Evolutionary conservation across 2,888 invertebrate genomes (phyloP).

Genomic region (Boloria euphrosyne): DNA sequence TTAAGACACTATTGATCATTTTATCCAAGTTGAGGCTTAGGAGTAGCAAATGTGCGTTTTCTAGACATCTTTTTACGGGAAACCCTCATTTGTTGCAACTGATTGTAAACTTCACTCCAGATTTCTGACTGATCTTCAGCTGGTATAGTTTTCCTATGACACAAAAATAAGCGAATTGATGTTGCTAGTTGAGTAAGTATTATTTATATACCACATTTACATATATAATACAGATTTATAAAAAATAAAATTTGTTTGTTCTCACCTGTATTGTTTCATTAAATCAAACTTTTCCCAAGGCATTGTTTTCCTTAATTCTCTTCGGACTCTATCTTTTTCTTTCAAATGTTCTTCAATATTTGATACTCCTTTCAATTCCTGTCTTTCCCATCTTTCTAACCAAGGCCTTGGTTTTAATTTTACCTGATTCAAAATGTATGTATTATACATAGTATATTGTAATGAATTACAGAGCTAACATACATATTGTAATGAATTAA

Average conservation of each 20-base stretch:
- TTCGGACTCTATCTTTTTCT: slow-evolving; percentile 76
- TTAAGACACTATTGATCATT: slow-evolving; percentile 25
- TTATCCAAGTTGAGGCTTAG: slow-evolving; percentile 68
- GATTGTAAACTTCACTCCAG: slow-evolving; percentile 90
- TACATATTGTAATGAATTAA: neutral
- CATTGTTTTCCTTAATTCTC: slow-evolving; percentile 79
- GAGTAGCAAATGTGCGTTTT: slow-evolving; percentile 64
- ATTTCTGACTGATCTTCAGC: slow-evolving; percentile 94
- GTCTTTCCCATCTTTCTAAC: slow-evolving; percentile 94
- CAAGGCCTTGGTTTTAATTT: slow-evolving; percentile 92
- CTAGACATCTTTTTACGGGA: slow-evolving; percentile 77
- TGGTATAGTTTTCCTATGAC: slow-evolving; percentile 88
- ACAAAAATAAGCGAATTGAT: slow-evolving; percentile 26
- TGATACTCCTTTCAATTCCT: slow-evolving; percentile 88
- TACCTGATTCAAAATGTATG: slow-evolving; percentile 68
- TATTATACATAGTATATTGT: neutral
- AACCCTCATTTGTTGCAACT: slow-evolving; percentile 87
- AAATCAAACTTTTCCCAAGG: slow-evolving; percentile 96
- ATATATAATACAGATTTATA: neutral
- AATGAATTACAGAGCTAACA: neutral
- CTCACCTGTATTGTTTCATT: slow-evolving; percentile 94
- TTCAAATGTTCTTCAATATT: slow-evolving; percentile 82
- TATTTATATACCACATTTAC: neutral
- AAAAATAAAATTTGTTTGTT: neutral
- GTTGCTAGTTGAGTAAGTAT: neutral